Evolutionary conservation across 2,888 invertebrate genomes (phyloP).

Genomic region (Cephus pulcher): DNA sequence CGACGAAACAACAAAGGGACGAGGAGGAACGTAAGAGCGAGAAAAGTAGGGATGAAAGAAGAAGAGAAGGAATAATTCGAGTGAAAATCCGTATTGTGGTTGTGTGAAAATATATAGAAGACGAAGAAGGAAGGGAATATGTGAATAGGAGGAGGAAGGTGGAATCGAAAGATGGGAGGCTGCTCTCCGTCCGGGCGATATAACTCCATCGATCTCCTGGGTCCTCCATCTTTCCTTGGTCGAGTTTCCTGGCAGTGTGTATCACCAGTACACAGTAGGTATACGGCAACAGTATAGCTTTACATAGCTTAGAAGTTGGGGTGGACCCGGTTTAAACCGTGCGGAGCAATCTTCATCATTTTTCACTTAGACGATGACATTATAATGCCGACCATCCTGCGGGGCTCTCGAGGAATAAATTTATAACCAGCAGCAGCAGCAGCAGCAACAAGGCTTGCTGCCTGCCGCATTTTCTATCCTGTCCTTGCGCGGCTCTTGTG

Average conservation of each 20-base stretch:
- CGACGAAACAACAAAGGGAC: background rate
- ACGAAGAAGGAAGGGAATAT: too few species aligned
- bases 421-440: background rate
- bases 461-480: background rate
- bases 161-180: background rate
- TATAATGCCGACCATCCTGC: slow-evolving; percentile 2
- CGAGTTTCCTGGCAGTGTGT: background rate
- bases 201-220: slow-evolving; percentile 9
- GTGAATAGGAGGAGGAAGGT: too few species aligned
- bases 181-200: background rate
- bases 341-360: slow-evolving; percentile 4
- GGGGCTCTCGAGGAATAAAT: background rate
- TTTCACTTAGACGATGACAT: slow-evolving; percentile 6
- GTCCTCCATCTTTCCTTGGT: slow-evolving; percentile 5
- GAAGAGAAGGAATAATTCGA: background rate
- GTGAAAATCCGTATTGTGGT: background rate
- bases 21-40: background rate
- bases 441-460: background rate
- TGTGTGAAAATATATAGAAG: background rate
- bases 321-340: background rate
- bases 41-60: too few species aligned
- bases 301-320: background rate
- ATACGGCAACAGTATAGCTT: background rate
- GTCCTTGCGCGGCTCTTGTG: background rate
- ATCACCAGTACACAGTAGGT: background rate